Base-by-base conservation (phyloP, 2,888 invertebrate genomes). In the Sialis fuliginosa region DNA sequence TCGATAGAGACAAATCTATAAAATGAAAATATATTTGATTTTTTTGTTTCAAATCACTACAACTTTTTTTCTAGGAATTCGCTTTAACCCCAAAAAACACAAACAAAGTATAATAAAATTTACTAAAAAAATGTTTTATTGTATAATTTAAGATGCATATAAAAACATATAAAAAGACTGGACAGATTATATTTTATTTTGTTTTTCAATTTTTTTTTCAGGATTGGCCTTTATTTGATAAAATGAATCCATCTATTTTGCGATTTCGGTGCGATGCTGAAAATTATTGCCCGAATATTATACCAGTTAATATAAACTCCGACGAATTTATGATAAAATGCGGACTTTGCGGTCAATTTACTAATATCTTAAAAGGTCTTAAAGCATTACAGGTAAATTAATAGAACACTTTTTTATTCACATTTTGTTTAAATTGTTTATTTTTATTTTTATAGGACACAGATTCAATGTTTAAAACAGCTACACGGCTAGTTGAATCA, bases 161-260 rank as follows among this genome's bases (percentile, higher is more conserved):
- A n/a, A n/a, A n/a, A n/a, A n/a, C n/a, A n/a, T n/a, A n/a, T n/a
- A n/a, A n/a, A n/a, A n/a, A n/a, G n/a, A n/a, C n/a, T n/a, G n/a
- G n/a, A n/a, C n/a, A n/a, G n/a, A n/a, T n/a, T n/a, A n/a, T n/a
- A n/a, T n/a, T n/a, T n/a, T n/a, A n/a, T n/a, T n/a, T n/a, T n/a
- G n/a, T n/a, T n/a, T n/a, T n/a, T n/a, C n/a, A n/a, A n/a, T n/a
- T n/a, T n/a, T n/a, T 30, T 40, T 46, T 41, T 30, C 74, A 81
- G 47, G 74, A 82, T 54, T 91, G 90, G 89, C 87, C 89, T 0
- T 63, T 72, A 6, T 77, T 83, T 55, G 71, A 75, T 1, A 70
- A 83, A 41, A 79, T 89, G 74, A 75, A 75, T 39, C 74, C 79
- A 48, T 72, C 74, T 52, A 70, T 79, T 48, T 71, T 88, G 60